Evolutionary conservation across 2,888 invertebrate species (phyloP), one percentile per base, ranked within the genome.

Genomic region (Notodonta ziczac): DNA sequence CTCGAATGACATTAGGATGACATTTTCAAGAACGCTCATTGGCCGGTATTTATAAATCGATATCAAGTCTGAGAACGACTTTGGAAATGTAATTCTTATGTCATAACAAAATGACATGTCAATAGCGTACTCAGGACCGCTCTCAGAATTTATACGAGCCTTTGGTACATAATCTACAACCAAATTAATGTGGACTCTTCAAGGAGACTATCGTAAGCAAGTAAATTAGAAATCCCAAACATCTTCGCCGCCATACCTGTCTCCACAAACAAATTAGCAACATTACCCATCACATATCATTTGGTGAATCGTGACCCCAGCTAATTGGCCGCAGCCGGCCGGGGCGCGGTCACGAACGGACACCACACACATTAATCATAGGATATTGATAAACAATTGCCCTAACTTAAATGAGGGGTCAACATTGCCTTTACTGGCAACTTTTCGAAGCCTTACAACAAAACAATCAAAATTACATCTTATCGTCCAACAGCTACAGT

Each of bases 371-470:
- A 91, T 92, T 90, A 85, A 91, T 91, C 90, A 91, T 89, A 89
- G 82, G 74, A 81, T 90, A 91, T 91, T 91, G 90, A 93, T 92
- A 93, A 93, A 92, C 93, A 91, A 93, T 92, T 91, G 91, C 88
- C 88, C 90, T 88, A 89, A 85, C 91, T 93, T 91, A 91, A 91
- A 93, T 90, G 86, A 91, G 91, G 87, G 91, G 92, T 93, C 93
- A 92, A 81, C 82, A 64, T 60, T 69, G 76, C 67, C 73, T 76
- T 77, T 76, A 71, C 69, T 39, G 76, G 76, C 69, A 78, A 77
- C 81, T 76, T 71, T 71, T 63, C 60, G 59, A 65, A 62, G 57
- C 59, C 51, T 57, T 61, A 48, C 48, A 10, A 14, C 12, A 1
- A 44, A 9, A 4, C 50, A 63, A 44, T 44, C 54, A 7, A 82